Base-by-base conservation (phyloP, 1,140 invertebrate species). In the Frieseomelitta varia region DNA sequence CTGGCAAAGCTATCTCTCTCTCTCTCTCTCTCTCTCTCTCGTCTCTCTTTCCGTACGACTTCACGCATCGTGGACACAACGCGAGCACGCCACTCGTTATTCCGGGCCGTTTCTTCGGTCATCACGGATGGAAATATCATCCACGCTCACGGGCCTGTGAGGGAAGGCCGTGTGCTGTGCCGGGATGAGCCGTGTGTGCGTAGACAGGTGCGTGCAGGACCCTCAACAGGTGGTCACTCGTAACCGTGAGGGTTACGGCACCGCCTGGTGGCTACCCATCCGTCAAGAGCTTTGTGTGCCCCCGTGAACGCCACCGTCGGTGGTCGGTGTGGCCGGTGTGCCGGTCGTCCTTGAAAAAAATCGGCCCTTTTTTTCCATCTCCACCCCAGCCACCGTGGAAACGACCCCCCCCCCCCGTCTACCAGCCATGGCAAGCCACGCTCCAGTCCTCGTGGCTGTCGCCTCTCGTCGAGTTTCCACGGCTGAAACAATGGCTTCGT, bases 171-270 rank as follows among this genome's bases (percentile, higher is more conserved):
- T 65, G 19, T 47, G 39, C 39, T 8, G 39, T 47, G 55, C 55
- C 87, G 87, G 85, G 84, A 91, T 73, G 81, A 77, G 81, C 79
- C 88, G 90, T 91, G 91, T 92, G 92, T 91, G 90, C 92, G 90
- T 90, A 91, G 88, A 92, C 93, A 94, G 93, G 94, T 94, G 93
- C 92, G 93, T 93, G 87, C 88, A 89, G 82, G 81, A 86, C 74
- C 88, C 88, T 94, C 93, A 94, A 94, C 94, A 94, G 94, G 94
- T 94, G 94, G 94, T 94, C 94, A 94, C 92, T 94, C 91, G 91
- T 88, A 89, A 87, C 78, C 79, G 79, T 73, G 89, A 91, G 90
- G 88, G 84, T 90, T 91, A 88, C 86, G 91, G 90, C 91, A 85
- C 90, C 93, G 91, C 89, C 91, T 91, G 87, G 92, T 93, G 92